Conservation (phyloP, 2,797 vertebrate species). For the Gymnodraco acuticeps region DNA sequence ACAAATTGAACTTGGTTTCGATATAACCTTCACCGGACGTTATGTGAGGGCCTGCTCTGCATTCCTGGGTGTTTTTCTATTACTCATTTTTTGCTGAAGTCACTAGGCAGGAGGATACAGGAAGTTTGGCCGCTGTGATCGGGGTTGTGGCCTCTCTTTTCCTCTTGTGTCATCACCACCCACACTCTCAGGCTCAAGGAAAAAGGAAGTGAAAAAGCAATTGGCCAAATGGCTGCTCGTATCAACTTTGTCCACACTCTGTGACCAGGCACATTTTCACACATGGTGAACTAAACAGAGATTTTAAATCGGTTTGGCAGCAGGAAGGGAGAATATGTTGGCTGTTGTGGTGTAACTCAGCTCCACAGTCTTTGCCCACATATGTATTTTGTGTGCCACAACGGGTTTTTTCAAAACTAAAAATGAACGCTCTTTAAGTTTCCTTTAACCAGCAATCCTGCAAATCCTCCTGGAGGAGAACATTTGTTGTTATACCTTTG, state of each 20-base stretch:
- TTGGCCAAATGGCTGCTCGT: slow-evolving; percentile 19
- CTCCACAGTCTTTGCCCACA: background rate
- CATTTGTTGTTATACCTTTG: slow-evolving; percentile 17
- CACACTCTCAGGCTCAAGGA: slow-evolving; percentile 25
- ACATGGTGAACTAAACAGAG: slow-evolving; percentile 4
- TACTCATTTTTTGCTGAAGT: slow-evolving; percentile 62
- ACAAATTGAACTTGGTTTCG: background rate
- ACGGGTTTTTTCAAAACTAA: slow-evolving; percentile 15
- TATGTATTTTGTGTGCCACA: slow-evolving; percentile 14
- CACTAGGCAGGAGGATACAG: slow-evolving; percentile 51
- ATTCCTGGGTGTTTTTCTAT: slow-evolving; percentile 23
- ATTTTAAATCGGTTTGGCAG: background rate
- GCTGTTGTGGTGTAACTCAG: background rate
- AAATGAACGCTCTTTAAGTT: background rate
- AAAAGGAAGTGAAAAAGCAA: slow-evolving; percentile 66
- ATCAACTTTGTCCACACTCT: slow-evolving; percentile 29
- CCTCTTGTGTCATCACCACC: slow-evolving; percentile 66
- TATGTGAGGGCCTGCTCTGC: slow-evolving; percentile 6
- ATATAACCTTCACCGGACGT: too few species aligned
- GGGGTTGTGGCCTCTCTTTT: slow-evolving; percentile 46
- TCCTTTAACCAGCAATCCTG: background rate
- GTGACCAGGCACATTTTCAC: background rate
- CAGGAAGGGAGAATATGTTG: background rate
- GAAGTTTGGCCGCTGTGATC: slow-evolving; percentile 63
- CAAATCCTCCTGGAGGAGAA: background rate